Conservation (phyloP, 2,888 invertebrate genomes). For the Leptopterna dolabrata region DNA sequence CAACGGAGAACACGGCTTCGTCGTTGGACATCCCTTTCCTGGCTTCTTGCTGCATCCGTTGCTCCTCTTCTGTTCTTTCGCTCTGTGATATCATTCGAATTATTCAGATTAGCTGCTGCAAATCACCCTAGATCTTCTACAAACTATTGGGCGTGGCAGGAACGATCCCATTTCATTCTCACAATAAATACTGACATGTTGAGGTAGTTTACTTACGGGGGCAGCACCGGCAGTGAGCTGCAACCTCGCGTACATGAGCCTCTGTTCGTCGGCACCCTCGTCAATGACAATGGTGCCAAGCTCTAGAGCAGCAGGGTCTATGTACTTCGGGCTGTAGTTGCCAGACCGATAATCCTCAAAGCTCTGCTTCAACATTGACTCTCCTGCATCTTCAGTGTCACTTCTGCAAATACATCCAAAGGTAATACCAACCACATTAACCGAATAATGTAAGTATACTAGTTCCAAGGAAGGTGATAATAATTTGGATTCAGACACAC, state of each 20-base stretch:
- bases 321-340: constrained; percentile 83
- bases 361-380: constrained; percentile 70
- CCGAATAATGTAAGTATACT: not conserved
- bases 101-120: not conserved
- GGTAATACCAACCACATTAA: not conserved
- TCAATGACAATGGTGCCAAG: constrained; percentile 81
- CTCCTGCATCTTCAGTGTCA: constrained; percentile 68
- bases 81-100: not conserved
- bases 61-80: constrained; percentile 64
- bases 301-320: constrained; percentile 75
- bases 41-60: constrained; percentile 81
- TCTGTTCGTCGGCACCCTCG: constrained; percentile 80
- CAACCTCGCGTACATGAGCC: constrained; percentile 68
- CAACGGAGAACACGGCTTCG: constrained; percentile 92
- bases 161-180: too few species aligned
- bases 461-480: too few species aligned
- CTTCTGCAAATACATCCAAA: constrained; percentile 25
- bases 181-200: too few species aligned
- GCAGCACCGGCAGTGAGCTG: constrained; percentile 37
- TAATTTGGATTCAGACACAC: too few species aligned
- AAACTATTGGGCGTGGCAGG: too few species aligned
- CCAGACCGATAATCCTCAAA: constrained; percentile 82
- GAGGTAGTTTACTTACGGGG: constrained; percentile 9
- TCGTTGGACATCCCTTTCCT: constrained; percentile 86
- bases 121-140: not conserved